These are phyloP conservation scores for Chalcosyrphus nemorum DNA, from an alignment of 2,888 invertebrate genomes.

Conservation along the genomic window DNA sequence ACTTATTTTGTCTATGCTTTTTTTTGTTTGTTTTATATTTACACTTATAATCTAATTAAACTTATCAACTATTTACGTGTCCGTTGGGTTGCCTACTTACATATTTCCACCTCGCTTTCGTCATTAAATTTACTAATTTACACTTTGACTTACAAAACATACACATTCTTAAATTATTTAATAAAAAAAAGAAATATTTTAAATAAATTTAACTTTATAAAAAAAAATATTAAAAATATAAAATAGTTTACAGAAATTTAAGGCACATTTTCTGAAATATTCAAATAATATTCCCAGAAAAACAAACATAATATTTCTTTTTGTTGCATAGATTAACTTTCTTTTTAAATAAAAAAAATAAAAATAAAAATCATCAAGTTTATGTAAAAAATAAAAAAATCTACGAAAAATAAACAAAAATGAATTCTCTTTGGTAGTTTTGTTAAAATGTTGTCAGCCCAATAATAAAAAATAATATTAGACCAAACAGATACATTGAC, in stretches of 20 bases:
- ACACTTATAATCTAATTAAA: slow-evolving; percentile 45
- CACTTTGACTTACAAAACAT: slow-evolving; percentile 50
- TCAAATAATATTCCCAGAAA: slow-evolving; percentile 70
- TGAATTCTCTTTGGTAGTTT: slow-evolving; percentile 29
- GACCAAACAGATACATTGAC: slow-evolving; percentile 60
- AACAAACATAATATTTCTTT: slow-evolving; percentile 44
- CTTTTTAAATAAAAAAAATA: not conserved
- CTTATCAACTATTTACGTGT: slow-evolving; percentile 68
- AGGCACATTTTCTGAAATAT: slow-evolving; percentile 73
- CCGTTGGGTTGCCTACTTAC: slow-evolving; percentile 72
- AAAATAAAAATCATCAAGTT: too few relatives aligned
- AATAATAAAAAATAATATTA: slow-evolving; percentile 55
- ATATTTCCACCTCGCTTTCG: slow-evolving; percentile 47
- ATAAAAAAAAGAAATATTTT: not conserved
- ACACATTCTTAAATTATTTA: not conserved
- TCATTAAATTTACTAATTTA: slow-evolving; percentile 62
- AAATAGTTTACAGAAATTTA: slow-evolving; percentile 71
- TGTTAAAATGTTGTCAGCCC: slow-evolving; percentile 66
- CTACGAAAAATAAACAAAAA: slow-evolving; percentile 1
- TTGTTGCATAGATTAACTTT: not conserved
- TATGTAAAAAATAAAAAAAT: not conserved
- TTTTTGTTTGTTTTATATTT: slow-evolving; percentile 31
- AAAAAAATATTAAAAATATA: slow-evolving; percentile 1
- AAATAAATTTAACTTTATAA: not conserved
- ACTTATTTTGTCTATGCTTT: not conserved